Conservation (phyloP, 92 coral and sea anemone genomes). For the Desmophyllum pertusum region DNA sequence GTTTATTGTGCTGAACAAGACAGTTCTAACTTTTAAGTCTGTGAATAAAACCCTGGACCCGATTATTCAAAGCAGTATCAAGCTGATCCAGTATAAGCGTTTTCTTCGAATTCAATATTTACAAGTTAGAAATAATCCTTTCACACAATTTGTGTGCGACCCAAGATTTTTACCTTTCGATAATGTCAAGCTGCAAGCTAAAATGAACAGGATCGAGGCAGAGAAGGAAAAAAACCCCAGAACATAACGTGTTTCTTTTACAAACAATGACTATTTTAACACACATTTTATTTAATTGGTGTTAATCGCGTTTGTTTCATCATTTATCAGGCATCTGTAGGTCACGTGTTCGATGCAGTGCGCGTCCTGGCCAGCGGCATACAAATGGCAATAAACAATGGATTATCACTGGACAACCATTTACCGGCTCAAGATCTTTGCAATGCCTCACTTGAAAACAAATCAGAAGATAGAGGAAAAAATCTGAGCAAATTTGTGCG, state of each 20-base stretch:
- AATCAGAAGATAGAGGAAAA: background rate
- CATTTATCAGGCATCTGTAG: background rate
- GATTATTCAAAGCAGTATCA: too few species aligned
- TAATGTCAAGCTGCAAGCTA: too few species aligned
- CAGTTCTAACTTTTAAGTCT: background rate
- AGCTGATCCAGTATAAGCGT: too few species aligned
- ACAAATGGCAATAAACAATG: background rate
- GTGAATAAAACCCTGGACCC: too few species aligned
- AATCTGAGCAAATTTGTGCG: background rate
- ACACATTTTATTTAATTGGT: too few species aligned
- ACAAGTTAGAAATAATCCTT: too few species aligned
- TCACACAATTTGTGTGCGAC: background rate
- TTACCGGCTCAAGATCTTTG: background rate
- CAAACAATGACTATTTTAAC: too few species aligned
- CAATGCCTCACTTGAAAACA: background rate
- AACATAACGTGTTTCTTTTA: too few species aligned
- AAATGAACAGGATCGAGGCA: too few species aligned
- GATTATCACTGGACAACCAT: background rate
- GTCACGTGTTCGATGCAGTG: conserved; percentile 1
- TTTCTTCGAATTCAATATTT: background rate
- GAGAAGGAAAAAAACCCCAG: too few species aligned
- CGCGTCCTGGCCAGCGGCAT: conserved; percentile 2
- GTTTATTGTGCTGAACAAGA: too few species aligned
- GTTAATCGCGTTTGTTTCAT: background rate
- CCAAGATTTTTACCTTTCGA: too few species aligned